A percentile compares a stretch with the other conserved stretches of the same genome.
phyloP scores from a whole-genome alignment of 2,888 invertebrate genomes.

The Microplitis deprimator region DNA sequence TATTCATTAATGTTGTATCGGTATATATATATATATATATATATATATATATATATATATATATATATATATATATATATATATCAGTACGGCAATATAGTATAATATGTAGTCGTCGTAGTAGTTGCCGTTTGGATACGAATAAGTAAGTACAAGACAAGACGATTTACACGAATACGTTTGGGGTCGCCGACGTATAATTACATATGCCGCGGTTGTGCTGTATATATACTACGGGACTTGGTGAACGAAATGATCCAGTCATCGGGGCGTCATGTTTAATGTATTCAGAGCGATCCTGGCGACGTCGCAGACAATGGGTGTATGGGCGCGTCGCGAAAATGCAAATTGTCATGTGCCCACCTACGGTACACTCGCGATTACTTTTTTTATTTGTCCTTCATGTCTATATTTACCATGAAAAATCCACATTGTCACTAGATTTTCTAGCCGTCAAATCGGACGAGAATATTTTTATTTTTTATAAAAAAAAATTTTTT shows the following conservation, averaged over 20 bases:
- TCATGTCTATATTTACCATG: neutral
- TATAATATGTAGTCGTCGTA: neutral
- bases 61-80: neutral
- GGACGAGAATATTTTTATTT: neutral
- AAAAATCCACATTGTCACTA: constrained; percentile 12
- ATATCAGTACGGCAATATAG: constrained; percentile 18
- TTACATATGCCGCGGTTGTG: constrained; percentile 57
- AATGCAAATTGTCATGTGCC: constrained; percentile 55
- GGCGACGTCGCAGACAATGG: constrained; percentile 56
- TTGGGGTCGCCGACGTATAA: constrained; percentile 54
- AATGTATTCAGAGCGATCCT: constrained; percentile 62
- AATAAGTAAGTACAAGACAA: constrained; percentile 19
- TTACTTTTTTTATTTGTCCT: constrained; percentile 31
- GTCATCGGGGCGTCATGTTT: constrained; percentile 60
- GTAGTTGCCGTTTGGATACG: neutral
- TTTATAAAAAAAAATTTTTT: neutral
- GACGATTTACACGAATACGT: constrained; percentile 47
- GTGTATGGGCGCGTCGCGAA: constrained; percentile 60
- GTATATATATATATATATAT: neutral
- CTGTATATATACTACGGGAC: constrained; percentile 51
- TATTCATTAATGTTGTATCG: constrained; percentile 18
- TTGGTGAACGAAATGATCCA: constrained; percentile 57
- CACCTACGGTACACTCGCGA: constrained; percentile 49
- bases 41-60: neutral
- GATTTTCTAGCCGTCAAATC: constrained; percentile 3